phyloP scores from a whole-genome alignment of 2,888 invertebrate genomes.

The Furcula furcula region DNA sequence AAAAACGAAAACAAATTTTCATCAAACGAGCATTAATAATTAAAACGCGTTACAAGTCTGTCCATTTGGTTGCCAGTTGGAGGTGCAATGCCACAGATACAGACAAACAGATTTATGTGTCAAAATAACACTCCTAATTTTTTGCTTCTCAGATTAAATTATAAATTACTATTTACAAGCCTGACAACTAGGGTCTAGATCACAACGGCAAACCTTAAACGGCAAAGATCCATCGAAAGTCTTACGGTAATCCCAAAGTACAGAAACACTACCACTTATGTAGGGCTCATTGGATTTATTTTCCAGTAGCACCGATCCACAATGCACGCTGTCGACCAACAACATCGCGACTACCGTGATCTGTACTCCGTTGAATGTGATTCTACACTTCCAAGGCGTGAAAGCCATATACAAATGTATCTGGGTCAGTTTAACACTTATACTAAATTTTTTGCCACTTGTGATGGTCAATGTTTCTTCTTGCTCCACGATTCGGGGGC shows the following conservation, averaged over 20 bases:
- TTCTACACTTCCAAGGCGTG: conserved; percentile 64
- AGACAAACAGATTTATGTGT: no score
- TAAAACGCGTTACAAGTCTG: no score
- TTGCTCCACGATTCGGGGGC: conserved; percentile 51
- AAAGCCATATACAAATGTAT: conserved; percentile 67
- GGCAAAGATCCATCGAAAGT: conserved; percentile 52
- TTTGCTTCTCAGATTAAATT: neutral
- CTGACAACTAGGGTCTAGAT: conserved; percentile 47
- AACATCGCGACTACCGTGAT: conserved; percentile 43
- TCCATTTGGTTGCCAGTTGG: no score
- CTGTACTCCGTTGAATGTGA: conserved; percentile 37
- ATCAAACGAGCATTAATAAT: no score
- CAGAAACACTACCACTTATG: conserved; percentile 45
- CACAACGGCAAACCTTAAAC: conserved; percentile 57
- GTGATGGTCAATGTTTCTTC: conserved; percentile 40
- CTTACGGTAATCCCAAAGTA: conserved; percentile 60
- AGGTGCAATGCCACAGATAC: no score
- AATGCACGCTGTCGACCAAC: conserved; percentile 51
- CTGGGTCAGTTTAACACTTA: conserved; percentile 59
- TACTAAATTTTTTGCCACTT: conserved; percentile 47
- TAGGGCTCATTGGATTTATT: conserved; percentile 44
- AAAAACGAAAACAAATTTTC: no score
- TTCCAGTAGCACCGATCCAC: conserved; percentile 48
- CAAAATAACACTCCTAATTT: no score
- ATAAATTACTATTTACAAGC: conserved; percentile 36